phyloP scores from a whole-genome alignment of 1,140 invertebrate species.

The Psilanteris sp. region DNA sequence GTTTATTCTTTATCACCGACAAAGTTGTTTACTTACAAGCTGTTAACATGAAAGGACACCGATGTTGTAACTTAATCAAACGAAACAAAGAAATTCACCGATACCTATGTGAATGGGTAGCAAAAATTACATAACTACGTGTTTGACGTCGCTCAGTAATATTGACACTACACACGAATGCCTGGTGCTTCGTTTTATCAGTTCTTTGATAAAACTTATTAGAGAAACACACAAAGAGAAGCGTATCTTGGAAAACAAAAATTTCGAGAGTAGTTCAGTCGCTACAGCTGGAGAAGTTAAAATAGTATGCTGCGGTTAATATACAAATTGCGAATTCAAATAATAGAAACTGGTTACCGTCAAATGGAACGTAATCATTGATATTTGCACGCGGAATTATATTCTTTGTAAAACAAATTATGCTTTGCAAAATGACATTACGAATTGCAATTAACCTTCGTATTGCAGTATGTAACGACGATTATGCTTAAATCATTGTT shows the following conservation, averaged over 20 bases:
- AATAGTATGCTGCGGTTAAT: too few species aligned
- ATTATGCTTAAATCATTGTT: too few species aligned
- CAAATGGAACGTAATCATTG: too few species aligned
- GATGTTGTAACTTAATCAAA: slow-evolving; percentile 37
- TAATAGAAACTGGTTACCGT: too few species aligned
- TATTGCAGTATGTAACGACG: too few species aligned
- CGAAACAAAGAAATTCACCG: slow-evolving; percentile 64
- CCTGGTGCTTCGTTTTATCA: slow-evolving; percentile 47
- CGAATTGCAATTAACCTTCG: too few species aligned
- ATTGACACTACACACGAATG: slow-evolving; percentile 53
- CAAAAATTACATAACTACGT: slow-evolving; percentile 63
- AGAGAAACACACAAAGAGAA: slow-evolving; percentile 34
- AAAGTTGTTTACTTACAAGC: slow-evolving; percentile 66
- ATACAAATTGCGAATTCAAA: too few species aligned
- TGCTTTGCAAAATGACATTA: too few species aligned
- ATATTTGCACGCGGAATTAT: too few species aligned
- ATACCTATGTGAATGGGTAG: slow-evolving; percentile 57
- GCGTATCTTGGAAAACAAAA: slow-evolving; percentile 32
- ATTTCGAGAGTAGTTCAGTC: slow-evolving; percentile 11
- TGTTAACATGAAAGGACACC: slow-evolving; percentile 70
- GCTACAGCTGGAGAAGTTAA: too few species aligned
- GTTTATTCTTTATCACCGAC: slow-evolving; percentile 66
- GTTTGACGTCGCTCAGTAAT: slow-evolving; percentile 53
- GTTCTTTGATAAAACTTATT: slow-evolving; percentile 43
- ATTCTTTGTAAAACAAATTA: too few species aligned